Percentiles rank a stretch among this genome's conserved stretches.
phyloP scores from a whole-genome alignment of 2,113 vertebrate genomes.

The Dasyornis broadbenti region DNA sequence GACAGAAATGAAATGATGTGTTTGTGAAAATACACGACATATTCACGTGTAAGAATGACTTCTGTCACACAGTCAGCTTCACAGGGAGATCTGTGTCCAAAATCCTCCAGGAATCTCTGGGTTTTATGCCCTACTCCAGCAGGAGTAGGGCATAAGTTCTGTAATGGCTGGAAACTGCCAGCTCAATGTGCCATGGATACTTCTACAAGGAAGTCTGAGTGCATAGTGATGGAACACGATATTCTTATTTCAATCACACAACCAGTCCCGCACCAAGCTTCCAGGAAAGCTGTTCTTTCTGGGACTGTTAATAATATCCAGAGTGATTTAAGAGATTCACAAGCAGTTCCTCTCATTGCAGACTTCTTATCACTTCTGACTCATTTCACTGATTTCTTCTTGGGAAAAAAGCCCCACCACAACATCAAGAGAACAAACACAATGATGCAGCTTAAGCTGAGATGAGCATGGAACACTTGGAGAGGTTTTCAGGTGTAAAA shows the following conservation, averaged over 20 bases:
- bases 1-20: fast-evolving
- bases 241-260: neutral
- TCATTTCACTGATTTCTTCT: neutral
- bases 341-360: neutral
- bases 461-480: neutral
- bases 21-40: neutral
- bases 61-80: neutral
- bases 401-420: neutral
- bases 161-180: neutral
- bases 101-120: neutral
- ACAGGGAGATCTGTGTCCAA: neutral
- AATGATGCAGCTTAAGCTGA: neutral
- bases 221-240: neutral
- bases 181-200: neutral
- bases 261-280: neutral
- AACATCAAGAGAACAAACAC: neutral
- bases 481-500: neutral
- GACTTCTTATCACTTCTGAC: neutral
- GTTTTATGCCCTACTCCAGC: neutral
- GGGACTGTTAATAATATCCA: neutral
- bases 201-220: neutral
- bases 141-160: fast-evolving
- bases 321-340: neutral
- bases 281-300: neutral
- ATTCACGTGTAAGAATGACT: neutral